Evolutionary conservation across 1,140 invertebrate genomes (phyloP).

Genomic region (Pogonus chalceus): DNA sequence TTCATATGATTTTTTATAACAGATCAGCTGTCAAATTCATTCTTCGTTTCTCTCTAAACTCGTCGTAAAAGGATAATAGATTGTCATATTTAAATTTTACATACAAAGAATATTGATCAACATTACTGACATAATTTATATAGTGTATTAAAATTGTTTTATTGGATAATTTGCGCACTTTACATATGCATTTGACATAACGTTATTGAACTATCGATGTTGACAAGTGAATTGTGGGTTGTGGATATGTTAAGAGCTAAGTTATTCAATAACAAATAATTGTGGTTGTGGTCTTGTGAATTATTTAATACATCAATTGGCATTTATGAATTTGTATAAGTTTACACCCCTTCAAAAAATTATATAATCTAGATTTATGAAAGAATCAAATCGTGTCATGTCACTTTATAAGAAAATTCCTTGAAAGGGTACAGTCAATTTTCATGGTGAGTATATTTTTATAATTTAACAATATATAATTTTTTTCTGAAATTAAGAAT

Average conservation of each 20-base stretch:
- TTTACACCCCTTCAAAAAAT: too few relatives aligned
- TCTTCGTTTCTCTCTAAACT: too few relatives aligned
- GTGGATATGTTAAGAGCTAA: background rate
- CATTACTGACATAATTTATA: too few relatives aligned
- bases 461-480: background rate
- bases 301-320: background rate
- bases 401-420: background rate
- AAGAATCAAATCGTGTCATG: background rate
- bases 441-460: background rate
- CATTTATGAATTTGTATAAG: too few relatives aligned
- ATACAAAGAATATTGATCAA: too few relatives aligned
- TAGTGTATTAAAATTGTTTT: too few relatives aligned
- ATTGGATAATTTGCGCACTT: too few relatives aligned
- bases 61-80: too few relatives aligned
- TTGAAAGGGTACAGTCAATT: background rate
- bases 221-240: conserved; percentile 1
- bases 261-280: conserved; percentile 1
- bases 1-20: background rate
- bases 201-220: background rate
- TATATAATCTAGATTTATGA: background rate
- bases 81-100: too few relatives aligned
- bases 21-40: background rate
- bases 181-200: conserved; percentile 1
- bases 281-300: background rate
- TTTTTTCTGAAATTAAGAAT: too few relatives aligned